Percentiles rank a stretch among this genome's conserved stretches.
Evolutionary conservation across 2,797 vertebrate genomes (phyloP).

Genomic region (Euthynnus affinis): DNA sequence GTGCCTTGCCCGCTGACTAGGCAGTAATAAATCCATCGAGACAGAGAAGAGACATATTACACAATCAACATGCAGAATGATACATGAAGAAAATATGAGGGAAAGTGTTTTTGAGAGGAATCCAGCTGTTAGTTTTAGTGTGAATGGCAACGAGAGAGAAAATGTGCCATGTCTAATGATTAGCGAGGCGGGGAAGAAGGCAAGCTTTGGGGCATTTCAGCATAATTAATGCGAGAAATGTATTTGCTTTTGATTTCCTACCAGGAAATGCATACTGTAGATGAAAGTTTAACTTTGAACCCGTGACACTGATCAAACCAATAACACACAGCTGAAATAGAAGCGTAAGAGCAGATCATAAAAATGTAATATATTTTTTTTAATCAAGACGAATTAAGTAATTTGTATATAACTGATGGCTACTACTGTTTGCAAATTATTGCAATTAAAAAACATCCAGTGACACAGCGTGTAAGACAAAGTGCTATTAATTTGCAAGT

Average conservation of each 20-base stretch:
- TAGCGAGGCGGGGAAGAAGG: conserved; percentile 27
- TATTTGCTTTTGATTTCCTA: conserved; percentile 47
- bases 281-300: conserved; percentile 31
- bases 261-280: conserved; percentile 16
- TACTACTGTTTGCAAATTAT: conserved; percentile 10
- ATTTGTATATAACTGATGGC: conserved; percentile 1
- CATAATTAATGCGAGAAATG: conserved; percentile 52
- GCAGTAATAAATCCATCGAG: conserved; percentile 53
- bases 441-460: conserved; percentile 16
- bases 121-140: conserved; percentile 24
- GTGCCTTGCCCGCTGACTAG: conserved; percentile 53
- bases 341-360: not conserved
- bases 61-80: conserved; percentile 38
- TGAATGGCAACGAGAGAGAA: conserved; percentile 31
- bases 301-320: conserved; percentile 27
- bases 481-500: conserved; percentile 9
- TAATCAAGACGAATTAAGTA: not conserved
- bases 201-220: conserved; percentile 47
- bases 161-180: conserved; percentile 47
- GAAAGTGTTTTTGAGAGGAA: conserved; percentile 17
- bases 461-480: not conserved
- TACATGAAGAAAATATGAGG: conserved; percentile 12
- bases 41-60: conserved; percentile 28
- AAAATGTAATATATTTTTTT: conserved; percentile 6
- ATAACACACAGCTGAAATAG: not conserved